These are phyloP conservation scores for Lepus europaeus DNA, from an alignment of 2,113 vertebrate species.

Conservation along the genomic window DNA sequence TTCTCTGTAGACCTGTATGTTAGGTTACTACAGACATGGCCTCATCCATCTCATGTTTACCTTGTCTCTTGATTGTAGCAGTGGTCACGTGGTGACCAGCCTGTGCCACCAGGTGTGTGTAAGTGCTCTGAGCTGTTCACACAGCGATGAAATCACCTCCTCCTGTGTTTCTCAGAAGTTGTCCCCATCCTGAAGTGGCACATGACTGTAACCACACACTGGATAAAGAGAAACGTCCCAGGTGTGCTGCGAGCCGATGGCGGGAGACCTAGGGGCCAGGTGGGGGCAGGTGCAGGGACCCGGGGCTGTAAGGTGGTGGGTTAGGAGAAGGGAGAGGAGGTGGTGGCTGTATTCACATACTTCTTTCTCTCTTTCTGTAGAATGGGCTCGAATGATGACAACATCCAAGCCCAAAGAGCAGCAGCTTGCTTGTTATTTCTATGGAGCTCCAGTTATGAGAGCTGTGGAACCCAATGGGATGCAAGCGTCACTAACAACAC, in stretches of 20 bases:
- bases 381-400: background rate
- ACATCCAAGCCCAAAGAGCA: background rate
- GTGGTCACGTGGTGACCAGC: too few relatives aligned
- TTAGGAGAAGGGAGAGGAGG: background rate
- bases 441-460: background rate
- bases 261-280: background rate
- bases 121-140: too few relatives aligned
- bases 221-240: background rate
- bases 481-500: background rate
- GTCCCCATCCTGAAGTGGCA: too few relatives aligned
- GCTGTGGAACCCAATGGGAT: background rate
- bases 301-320: background rate
- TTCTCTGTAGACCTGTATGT: too few relatives aligned
- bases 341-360: background rate
- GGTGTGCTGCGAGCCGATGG: background rate
- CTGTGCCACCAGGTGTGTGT: too few relatives aligned
- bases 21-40: too few relatives aligned
- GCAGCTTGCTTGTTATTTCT: background rate
- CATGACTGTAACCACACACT: background rate
- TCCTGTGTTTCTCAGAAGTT: too few relatives aligned
- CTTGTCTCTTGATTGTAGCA: too few relatives aligned
- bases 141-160: too few relatives aligned
- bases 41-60: too few relatives aligned
- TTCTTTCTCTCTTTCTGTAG: constrained; percentile 25
- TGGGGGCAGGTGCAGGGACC: background rate